Conservation (phyloP, 1,140 invertebrate species). For the Diabrotica virgifera region DNA sequence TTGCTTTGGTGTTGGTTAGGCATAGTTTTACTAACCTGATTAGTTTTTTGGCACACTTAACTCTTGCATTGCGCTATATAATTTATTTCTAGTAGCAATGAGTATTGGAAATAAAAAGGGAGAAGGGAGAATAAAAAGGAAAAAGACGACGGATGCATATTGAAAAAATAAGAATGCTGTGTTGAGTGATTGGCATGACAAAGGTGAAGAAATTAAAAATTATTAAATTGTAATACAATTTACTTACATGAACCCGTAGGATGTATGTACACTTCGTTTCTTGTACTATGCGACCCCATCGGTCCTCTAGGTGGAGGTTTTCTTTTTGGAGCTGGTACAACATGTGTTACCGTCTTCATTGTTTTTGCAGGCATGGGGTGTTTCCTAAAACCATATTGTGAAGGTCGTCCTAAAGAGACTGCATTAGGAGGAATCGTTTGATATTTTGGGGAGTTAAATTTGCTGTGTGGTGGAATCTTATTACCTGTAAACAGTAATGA, state of each 20-base stretch:
- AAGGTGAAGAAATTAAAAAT: too few species aligned
- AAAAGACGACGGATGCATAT: too few species aligned
- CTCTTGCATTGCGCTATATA: too few species aligned
- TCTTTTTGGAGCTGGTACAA: slow-evolving; percentile 3
- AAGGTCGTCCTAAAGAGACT: neutral
- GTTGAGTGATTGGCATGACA: too few species aligned
- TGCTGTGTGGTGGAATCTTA: slow-evolving; percentile 3
- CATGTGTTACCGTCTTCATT: neutral
- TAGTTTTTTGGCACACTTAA: too few species aligned
- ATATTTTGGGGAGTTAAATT: neutral
- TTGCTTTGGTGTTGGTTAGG: too few species aligned
- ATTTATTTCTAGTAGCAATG: too few species aligned
- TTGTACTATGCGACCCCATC: neutral
- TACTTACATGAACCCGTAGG: neutral
- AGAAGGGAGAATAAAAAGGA: too few species aligned
- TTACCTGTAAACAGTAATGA: neutral
- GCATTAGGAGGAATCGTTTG: slow-evolving; percentile 8
- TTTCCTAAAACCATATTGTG: slow-evolving; percentile 13
- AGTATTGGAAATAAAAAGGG: too few species aligned
- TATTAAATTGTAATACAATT: too few species aligned
- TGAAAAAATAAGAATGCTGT: too few species aligned
- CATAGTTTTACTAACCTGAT: too few species aligned
- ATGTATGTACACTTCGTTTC: slow-evolving; percentile 9
- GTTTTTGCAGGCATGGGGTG: neutral
- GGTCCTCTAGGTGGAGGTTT: slow-evolving; percentile 5